phyloP scores from a whole-genome alignment of 2,797 vertebrate species.

The Mionectes olivaceus region DNA sequence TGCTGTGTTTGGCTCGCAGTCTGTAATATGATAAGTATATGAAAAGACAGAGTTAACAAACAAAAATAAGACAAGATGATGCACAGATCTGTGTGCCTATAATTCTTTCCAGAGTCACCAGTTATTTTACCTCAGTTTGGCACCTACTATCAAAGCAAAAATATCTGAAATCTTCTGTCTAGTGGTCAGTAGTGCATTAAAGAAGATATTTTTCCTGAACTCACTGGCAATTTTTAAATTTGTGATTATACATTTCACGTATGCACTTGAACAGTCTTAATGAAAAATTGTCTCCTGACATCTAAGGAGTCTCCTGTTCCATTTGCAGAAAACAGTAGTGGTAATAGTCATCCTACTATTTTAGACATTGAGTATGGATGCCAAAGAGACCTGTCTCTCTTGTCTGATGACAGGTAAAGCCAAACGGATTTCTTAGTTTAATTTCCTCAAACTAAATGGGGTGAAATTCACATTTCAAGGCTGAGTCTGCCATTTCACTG shows the following conservation, averaged over 20 bases:
- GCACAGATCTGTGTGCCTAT: neutral
- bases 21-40: neutral
- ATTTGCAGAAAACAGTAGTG: neutral
- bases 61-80: neutral
- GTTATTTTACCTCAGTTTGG: neutral
- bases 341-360: neutral
- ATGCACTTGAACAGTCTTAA: neutral
- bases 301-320: neutral
- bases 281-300: neutral
- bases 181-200: neutral
- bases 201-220: neutral
- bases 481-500: neutral
- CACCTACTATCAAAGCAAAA: neutral
- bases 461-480: neutral
- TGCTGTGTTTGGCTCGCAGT: neutral
- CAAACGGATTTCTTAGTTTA: neutral
- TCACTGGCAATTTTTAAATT: accelerated
- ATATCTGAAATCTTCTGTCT: neutral
- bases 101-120: neutral
- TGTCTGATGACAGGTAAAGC: neutral
- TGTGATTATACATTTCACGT: neutral
- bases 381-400: neutral
- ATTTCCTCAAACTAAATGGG: neutral
- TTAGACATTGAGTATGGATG: neutral
- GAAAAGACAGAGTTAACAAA: neutral